Evolutionary conservation across 2,113 vertebrate genomes (phyloP), one percentile per base, ranked within the genome.

Genomic region (Catharus fuscescens): DNA sequence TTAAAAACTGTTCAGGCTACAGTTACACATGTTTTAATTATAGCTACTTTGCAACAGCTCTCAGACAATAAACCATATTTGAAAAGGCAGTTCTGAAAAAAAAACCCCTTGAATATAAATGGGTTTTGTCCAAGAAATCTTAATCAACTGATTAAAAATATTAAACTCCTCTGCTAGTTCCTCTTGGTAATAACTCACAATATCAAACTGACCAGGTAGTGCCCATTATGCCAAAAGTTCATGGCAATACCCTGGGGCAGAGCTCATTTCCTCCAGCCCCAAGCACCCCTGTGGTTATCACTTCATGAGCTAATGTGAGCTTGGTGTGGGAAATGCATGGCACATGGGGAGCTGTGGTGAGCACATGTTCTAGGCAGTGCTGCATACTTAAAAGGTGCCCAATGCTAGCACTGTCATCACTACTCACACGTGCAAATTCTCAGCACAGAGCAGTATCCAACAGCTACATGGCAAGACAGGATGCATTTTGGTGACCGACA

Each of bases 381-480:
- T 85, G 45, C 56, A 42, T 69, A 36, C 78, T 91, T 77, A 36
- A 1, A 82, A 90, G 67, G 53, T 80, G 77, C 77, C 62, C 91
- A 61, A 57, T n/a, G 48, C 71, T 80, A 83, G 56, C 38, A 67
- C 60, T 91, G 67, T 93, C 84, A 95, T 80, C 80, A 42, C 95
- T 53, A 34, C 19, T 71, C 70, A 94, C 67, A 83, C 1, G 2
- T 61, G 62, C 50, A 92, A 87, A 70, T 67, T 77, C 71, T 85
- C 52, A 29, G 50, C 50, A 62, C 59, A 77, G 64, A 66, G 31
- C 81, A n/a, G 34, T 31, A 82, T 90, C 66, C 74, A 86, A 79
- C 28, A 86, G 64, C 44, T 66, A 25, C 31, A 66, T 12, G n/a
- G 52, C 32, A 92, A 85, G 72, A 70, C 52, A 94, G 62, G 42